A percentile compares a stretch with the other conserved stretches of the same genome.
phyloP scores from a whole-genome alignment of 1,140 invertebrate species.

The Dreissena rostriformis region DNA sequence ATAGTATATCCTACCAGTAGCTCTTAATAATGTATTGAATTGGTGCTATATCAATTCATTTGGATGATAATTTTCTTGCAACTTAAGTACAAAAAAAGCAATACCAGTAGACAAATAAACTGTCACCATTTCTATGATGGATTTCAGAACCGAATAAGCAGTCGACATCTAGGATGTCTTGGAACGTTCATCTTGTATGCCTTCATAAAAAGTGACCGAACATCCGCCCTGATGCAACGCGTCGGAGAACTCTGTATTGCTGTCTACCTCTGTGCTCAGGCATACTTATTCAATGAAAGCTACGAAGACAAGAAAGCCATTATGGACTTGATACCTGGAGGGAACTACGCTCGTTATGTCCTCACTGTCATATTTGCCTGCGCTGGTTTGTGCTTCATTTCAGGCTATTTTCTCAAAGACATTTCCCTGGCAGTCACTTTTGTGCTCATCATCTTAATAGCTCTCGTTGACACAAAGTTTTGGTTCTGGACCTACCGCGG shows the following conservation, averaged over 20 bases:
- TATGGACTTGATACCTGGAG: constrained; percentile 61
- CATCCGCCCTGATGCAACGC: constrained; percentile 56
- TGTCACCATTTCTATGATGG: not conserved
- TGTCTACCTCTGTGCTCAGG: constrained; percentile 59
- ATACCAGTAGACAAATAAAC: not conserved
- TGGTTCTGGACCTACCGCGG: constrained; percentile 63
- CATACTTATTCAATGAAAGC: constrained; percentile 65
- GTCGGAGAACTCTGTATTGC: constrained; percentile 69
- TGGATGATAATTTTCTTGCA: too few relatives aligned
- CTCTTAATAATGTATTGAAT: too few relatives aligned
- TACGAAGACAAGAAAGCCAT: constrained; percentile 65
- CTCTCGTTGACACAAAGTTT: constrained; percentile 62
- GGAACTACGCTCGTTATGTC: constrained; percentile 63
- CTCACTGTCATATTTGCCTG: constrained; percentile 58
- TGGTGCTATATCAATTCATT: too few relatives aligned
- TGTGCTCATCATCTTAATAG: constrained; percentile 28
- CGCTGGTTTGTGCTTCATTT: constrained; percentile 68
- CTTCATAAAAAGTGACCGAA: constrained; percentile 56
- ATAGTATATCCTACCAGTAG: too few relatives aligned
- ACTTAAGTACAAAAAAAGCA: too few relatives aligned
- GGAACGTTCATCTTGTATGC: constrained; percentile 68
- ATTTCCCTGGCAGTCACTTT: constrained; percentile 62
- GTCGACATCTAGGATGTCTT: constrained; percentile 63
- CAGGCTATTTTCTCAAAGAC: constrained; percentile 68
- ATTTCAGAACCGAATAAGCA: constrained; percentile 62